Conservation (phyloP, 2,113 vertebrate genomes). For the Silurus asotus region DNA sequence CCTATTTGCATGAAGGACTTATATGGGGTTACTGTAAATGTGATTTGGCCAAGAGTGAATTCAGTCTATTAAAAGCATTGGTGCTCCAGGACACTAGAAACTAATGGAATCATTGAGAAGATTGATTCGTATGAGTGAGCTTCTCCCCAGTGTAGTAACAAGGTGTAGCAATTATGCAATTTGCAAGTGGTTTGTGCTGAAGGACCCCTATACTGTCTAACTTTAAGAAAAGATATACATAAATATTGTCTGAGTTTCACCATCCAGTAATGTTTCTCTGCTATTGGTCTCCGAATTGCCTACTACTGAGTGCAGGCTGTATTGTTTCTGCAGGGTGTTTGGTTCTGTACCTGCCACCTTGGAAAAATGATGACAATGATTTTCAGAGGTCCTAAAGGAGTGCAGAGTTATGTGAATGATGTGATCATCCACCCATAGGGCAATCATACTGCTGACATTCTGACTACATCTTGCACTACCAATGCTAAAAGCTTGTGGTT, state of each 20-base stretch:
- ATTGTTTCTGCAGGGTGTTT: background rate
- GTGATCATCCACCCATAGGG: background rate
- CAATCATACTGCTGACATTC: background rate
- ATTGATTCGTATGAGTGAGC: background rate
- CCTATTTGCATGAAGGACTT: no score
- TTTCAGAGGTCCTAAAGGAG: no score
- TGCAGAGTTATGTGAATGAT: background rate
- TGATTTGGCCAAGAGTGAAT: no score
- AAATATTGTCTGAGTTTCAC: background rate
- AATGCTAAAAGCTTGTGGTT: background rate
- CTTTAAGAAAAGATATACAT: background rate
- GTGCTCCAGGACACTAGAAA: background rate
- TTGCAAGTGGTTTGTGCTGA: no score
- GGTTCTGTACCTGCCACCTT: background rate
- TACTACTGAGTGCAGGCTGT: background rate
- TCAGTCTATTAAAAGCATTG: no score
- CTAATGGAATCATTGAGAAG: background rate
- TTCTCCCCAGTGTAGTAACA: background rate
- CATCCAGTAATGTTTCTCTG: background rate
- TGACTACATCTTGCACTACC: background rate
- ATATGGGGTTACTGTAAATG: no score
- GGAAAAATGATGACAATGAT: no score
- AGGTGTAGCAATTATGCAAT: no score
- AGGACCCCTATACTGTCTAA: no score
- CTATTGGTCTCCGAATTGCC: background rate